phyloP scores from a whole-genome alignment of 2,888 invertebrate species.

The Elegia similella region DNA sequence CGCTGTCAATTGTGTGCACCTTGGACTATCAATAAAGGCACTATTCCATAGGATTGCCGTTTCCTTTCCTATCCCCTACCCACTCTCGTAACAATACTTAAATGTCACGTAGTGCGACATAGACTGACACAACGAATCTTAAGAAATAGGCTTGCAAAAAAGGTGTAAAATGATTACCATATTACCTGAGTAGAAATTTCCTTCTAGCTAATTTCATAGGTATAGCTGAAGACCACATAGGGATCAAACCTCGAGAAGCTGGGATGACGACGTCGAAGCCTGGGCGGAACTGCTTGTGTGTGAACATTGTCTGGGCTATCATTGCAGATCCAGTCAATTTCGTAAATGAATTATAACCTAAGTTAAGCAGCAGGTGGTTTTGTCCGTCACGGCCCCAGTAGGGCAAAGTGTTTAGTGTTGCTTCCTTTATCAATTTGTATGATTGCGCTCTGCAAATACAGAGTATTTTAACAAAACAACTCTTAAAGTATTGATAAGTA shows the following conservation, averaged over 20 bases:
- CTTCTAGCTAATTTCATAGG: slow-evolving; percentile 93
- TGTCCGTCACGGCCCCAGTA: slow-evolving; percentile 98
- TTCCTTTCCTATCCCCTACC: too few relatives aligned
- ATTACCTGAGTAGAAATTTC: slow-evolving; percentile 90
- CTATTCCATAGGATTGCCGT: too few relatives aligned
- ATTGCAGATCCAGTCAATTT: slow-evolving; percentile 91
- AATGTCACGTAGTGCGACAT: too few relatives aligned
- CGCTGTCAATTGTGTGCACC: too few relatives aligned
- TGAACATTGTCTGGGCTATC: slow-evolving; percentile 91
- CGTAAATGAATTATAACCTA: slow-evolving; percentile 87
- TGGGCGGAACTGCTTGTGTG: slow-evolving; percentile 84
- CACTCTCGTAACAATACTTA: too few relatives aligned
- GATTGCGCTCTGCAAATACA: not conserved
- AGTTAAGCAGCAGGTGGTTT: slow-evolving; percentile 93
- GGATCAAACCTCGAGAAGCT: slow-evolving; percentile 86
- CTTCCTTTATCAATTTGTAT: slow-evolving; percentile 44
- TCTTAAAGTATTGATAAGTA: too few relatives aligned
- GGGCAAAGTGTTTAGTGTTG: slow-evolving; percentile 86
- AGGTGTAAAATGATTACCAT: too few relatives aligned
- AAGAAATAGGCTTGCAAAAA: too few relatives aligned
- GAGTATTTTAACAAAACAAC: too few relatives aligned
- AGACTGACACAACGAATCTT: too few relatives aligned
- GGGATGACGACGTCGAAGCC: slow-evolving; percentile 94
- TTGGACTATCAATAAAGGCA: too few relatives aligned
- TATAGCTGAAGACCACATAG: slow-evolving; percentile 93